These are phyloP conservation scores for Talpa occidentalis DNA, from an alignment of 2,113 vertebrate genomes.

Conservation along the genomic window DNA sequence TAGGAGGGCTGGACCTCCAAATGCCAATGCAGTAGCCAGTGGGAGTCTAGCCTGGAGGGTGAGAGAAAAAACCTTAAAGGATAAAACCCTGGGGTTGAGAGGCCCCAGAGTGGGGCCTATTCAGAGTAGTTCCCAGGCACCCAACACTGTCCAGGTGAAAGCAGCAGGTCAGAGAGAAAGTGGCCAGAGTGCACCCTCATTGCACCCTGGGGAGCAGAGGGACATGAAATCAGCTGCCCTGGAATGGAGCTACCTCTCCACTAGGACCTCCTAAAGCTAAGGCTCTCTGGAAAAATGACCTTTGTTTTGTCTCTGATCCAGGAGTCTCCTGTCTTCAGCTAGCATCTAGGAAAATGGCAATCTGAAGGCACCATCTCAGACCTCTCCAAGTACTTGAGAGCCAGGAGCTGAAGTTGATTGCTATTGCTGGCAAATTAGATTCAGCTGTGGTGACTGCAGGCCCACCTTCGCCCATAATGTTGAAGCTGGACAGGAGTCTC, in stretches of 20 bases:
- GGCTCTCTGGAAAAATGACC: not conserved
- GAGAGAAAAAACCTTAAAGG: not conserved
- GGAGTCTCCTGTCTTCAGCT: not conserved
- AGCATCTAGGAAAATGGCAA: not conserved
- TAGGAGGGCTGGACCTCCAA: not conserved
- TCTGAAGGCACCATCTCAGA: not conserved
- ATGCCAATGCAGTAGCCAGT: not conserved
- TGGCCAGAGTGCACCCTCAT: not conserved
- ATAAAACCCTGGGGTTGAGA: not conserved
- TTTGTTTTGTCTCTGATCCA: not conserved
- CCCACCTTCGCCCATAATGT: not conserved
- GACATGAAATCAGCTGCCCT: not conserved
- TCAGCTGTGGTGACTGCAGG: not conserved
- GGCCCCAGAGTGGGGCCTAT: not conserved
- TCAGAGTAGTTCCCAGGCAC: not conserved
- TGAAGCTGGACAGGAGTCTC: not conserved
- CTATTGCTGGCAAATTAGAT: not conserved
- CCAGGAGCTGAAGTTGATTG: not conserved
- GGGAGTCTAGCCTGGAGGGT: not conserved
- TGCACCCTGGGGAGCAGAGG: not conserved
- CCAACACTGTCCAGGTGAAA: not conserved
- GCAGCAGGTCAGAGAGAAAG: not conserved
- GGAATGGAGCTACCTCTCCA: not conserved
- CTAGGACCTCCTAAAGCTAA: not conserved
- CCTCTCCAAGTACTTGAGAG: not conserved